A percentile compares a stretch with the other conserved stretches of the same genome.
These are phyloP conservation scores for Diploscapter pachys DNA, from an alignment of 1,140 invertebrate species.

Conservation along the genomic window DNA sequence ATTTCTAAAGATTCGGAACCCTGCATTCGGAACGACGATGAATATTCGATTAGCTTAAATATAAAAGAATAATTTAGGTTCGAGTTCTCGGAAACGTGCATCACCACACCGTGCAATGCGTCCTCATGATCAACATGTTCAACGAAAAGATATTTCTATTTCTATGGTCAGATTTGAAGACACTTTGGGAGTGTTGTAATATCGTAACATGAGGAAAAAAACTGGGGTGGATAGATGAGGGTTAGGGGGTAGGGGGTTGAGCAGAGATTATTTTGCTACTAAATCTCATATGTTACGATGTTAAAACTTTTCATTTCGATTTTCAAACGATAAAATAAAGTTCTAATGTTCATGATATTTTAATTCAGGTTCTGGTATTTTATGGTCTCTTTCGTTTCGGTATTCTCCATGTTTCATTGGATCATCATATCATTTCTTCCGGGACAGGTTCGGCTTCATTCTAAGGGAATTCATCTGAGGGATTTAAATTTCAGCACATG, in stretches of 20 bases:
- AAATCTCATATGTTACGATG: too few relatives aligned
- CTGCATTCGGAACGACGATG: neutral
- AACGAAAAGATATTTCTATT: conserved; percentile 66
- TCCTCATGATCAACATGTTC: conserved; percentile 65
- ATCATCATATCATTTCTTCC: conserved; percentile 57
- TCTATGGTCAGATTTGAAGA: conserved; percentile 54
- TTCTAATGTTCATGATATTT: neutral
- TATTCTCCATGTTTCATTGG: conserved; percentile 60
- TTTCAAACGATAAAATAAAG: neutral
- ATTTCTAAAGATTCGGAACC: conserved; percentile 52
- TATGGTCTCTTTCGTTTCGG: conserved; percentile 62
- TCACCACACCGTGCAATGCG: conserved; percentile 62
- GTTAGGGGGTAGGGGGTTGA: too few relatives aligned
- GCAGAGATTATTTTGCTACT: too few relatives aligned
- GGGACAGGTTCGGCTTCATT: conserved; percentile 48
- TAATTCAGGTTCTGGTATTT: conserved; percentile 63
- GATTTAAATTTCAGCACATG: conserved; percentile 50
- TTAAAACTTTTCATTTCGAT: too few relatives aligned
- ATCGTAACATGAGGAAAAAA: too few relatives aligned
- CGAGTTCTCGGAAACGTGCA: conserved; percentile 58
- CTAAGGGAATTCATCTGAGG: neutral
- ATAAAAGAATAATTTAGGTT: conserved; percentile 31
- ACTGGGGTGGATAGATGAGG: too few relatives aligned
- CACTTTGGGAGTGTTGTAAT: too few relatives aligned
- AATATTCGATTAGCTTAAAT: neutral